Base-by-base conservation (phyloP, 1,140 invertebrate species). In the Drosophila tristis region DNA sequence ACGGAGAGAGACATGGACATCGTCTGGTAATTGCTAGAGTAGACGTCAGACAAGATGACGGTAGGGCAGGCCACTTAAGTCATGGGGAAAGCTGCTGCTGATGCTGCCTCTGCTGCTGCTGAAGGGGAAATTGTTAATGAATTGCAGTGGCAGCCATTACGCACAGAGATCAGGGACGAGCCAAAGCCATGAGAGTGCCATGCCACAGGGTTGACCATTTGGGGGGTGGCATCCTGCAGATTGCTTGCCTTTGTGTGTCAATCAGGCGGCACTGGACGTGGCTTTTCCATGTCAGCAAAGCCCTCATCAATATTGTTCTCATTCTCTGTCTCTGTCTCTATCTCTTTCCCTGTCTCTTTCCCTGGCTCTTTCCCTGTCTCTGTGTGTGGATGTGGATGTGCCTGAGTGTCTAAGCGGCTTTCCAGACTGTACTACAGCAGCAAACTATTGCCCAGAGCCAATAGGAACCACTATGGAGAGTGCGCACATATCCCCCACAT, bases 221-320 rank as follows among this genome's bases (percentile, higher is more conserved):
- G 25, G 7, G 42, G 15, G 47, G 15, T 45, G 20, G 47, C 68
- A 65, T 58, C 48, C 71, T 58, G 71, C 61, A 65, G 47, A 59
- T 65, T 54, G 71, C 35, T 44, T 39, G 78, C 74, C 74, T 89
- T 89, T 86, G 74, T 82, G 51, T 86, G 84, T 89, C 82, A 89
- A 82, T 89, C 84, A 86, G 82, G 55, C 59, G 39, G 56, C 51
- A 59, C 13, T 74, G 63, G 60, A 61, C 70, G 71, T 77, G 73
- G 66, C 66, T 78, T 82, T 82, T 82, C 60, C 78, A 66, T 89
- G 82, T 87, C 82, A 63, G 59, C 45, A 61, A 48, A 9, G 54
- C 60, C 64, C 71, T 62, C 79, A 62, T 82, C 70, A 66, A 60
- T 64, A 43, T 74, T 49, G 16, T 56, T 48, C 29, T 58, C 15